Percentiles rank a stretch among this genome's conserved stretches.
These are phyloP conservation scores for Drosophila kuntzei DNA, from an alignment of 2,888 invertebrate species.

Conservation along the genomic window DNA sequence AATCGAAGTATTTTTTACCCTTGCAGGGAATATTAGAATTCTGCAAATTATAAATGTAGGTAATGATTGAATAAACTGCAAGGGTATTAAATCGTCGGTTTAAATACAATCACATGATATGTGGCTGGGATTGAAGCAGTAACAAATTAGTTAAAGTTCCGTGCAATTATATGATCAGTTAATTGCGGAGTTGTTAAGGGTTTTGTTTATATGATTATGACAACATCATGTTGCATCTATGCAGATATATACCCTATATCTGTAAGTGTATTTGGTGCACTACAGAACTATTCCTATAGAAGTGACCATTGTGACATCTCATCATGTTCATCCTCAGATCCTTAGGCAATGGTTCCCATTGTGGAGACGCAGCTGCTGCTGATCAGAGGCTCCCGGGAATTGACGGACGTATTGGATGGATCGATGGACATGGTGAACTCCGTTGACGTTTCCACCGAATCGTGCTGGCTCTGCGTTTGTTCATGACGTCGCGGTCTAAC, in stretches of 20 bases:
- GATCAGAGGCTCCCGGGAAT: conserved; percentile 89
- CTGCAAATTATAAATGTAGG: background rate
- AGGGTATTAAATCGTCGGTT: conserved; percentile 7
- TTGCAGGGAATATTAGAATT: background rate
- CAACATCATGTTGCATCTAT: conserved; percentile 4
- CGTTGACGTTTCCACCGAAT: conserved; percentile 86
- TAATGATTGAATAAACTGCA: background rate
- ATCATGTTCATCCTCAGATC: background rate
- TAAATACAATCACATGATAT: conserved; percentile 32
- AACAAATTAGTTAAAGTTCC: background rate
- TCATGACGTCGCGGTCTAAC: conserved; percentile 86
- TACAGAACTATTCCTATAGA: conserved; percentile 1
- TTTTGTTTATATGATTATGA: conserved; percentile 1
- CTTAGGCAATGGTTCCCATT: conserved; percentile 70
- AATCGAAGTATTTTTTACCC: conserved; percentile 4
- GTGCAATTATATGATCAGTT: conserved; percentile 9
- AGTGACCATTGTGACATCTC: background rate
- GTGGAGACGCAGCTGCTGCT: conserved; percentile 84
- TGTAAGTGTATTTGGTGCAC: conserved; percentile 4
- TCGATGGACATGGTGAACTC: conserved; percentile 84
- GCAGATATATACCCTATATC: conserved; percentile 6
- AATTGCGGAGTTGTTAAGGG: background rate
- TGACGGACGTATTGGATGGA: conserved; percentile 84
- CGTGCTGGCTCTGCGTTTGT: conserved; percentile 88
- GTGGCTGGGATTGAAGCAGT: conserved; percentile 19